Evolutionary conservation across 2,888 invertebrate genomes (phyloP).

Genomic region (Drosophila histrio): DNA sequence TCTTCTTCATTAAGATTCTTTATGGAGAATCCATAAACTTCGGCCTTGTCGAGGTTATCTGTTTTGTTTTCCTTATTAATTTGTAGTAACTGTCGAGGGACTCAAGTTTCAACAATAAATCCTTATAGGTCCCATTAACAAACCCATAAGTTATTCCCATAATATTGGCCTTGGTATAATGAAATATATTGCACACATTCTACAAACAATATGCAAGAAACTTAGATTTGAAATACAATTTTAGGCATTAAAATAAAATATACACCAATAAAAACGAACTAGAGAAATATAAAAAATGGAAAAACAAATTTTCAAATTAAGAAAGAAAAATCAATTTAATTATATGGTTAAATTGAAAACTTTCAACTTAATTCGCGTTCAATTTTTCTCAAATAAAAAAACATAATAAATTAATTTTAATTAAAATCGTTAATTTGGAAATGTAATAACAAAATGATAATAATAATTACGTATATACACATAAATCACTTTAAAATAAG

Average conservation of each 20-base stretch:
- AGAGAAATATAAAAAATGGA: slow-evolving; percentile 21
- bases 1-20: slow-evolving; percentile 17
- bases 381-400: slow-evolving; percentile 56
- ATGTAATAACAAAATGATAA: slow-evolving; percentile 61
- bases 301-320: slow-evolving; percentile 18
- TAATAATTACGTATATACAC: slow-evolving; percentile 63
- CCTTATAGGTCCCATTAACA: slow-evolving; percentile 55
- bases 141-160: slow-evolving; percentile 32
- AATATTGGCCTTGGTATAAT: slow-evolving; percentile 42
- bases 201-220: slow-evolving; percentile 34
- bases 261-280: slow-evolving; percentile 46
- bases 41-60: slow-evolving; percentile 52
- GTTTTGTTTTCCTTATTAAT: slow-evolving; percentile 26
- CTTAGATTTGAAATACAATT: slow-evolving; percentile 56
- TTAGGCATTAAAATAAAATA: slow-evolving; percentile 71
- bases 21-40: slow-evolving; percentile 41
- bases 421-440: slow-evolving; percentile 60
- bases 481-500: slow-evolving; percentile 63
- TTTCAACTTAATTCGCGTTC: slow-evolving; percentile 67
- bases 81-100: slow-evolving; percentile 71
- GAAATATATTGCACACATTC: slow-evolving; percentile 53
- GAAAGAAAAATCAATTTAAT: slow-evolving; percentile 28
- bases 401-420: slow-evolving; percentile 38
- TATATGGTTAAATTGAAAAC: slow-evolving; percentile 43
- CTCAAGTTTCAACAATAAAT: slow-evolving; percentile 74